phyloP scores from a whole-genome alignment of 2,797 vertebrate species.

The Heterohyrax brucei region DNA sequence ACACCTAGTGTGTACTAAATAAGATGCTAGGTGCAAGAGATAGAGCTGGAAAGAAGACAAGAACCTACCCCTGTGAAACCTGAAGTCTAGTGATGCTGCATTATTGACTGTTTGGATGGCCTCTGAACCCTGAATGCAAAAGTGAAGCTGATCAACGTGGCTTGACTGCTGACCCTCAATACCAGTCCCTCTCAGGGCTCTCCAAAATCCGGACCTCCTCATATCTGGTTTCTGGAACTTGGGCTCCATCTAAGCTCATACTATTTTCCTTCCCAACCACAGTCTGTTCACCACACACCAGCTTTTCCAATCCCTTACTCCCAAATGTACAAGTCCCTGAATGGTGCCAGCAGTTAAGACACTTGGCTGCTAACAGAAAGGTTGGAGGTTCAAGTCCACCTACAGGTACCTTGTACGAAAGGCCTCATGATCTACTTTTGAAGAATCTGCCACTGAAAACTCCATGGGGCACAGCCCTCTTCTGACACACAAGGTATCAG shows the following conservation, averaged over 20 bases:
- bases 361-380: background rate
- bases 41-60: background rate
- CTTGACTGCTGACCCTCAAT: no score
- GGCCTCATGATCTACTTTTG: background rate
- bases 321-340: background rate
- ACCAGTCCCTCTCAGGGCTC: background rate
- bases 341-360: background rate
- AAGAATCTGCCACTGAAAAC: background rate
- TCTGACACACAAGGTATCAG: background rate
- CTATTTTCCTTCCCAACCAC: background rate
- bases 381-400: background rate
- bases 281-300: background rate
- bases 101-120: accelerated
- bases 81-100: accelerated
- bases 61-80: background rate
- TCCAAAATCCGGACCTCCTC: background rate
- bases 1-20: background rate
- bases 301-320: background rate
- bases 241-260: background rate
- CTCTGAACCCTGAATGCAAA: background rate
- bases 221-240: background rate
- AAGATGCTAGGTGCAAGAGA: background rate
- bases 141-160: background rate
- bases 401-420: background rate
- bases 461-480: background rate